phyloP scores from a whole-genome alignment of 2,113 vertebrate species.

The Cyphomyrus discorhynchus region DNA sequence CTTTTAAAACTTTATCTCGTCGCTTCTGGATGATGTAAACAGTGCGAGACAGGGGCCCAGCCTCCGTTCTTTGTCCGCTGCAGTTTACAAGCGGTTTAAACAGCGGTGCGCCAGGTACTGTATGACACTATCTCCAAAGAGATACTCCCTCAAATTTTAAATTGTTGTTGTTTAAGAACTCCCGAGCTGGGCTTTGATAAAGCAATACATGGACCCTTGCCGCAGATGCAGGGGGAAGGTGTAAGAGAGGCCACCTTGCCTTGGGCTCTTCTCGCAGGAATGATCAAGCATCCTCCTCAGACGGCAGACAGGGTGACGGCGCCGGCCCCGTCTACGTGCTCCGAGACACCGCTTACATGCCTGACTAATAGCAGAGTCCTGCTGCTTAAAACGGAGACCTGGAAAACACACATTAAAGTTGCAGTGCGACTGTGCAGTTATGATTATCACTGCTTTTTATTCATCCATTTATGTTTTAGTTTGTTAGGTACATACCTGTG shows the following conservation, averaged over 20 bases:
- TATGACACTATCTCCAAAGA: background rate
- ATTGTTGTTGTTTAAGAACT: background rate
- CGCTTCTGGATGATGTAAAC: slow-evolving; percentile 7
- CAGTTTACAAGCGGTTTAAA: background rate
- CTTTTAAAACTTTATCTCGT: background rate
- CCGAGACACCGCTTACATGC: background rate
- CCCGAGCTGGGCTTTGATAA: background rate
- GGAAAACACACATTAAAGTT: background rate
- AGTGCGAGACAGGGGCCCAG: background rate
- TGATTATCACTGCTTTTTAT: background rate
- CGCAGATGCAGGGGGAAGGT: background rate
- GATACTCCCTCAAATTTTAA: background rate
- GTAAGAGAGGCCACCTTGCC: background rate
- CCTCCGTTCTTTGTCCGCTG: background rate
- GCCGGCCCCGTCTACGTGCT: background rate
- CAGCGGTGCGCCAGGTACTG: background rate
- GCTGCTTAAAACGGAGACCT: background rate
- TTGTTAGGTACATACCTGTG: background rate
- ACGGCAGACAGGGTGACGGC: background rate
- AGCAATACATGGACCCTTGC: background rate
- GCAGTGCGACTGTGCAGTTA: background rate
- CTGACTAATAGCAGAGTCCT: background rate
- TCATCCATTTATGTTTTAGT: background rate
- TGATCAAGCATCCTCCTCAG: background rate
- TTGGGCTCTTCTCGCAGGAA: background rate